Evolutionary conservation across 1,140 invertebrate species (phyloP), one percentile per base, ranked within the genome.

Genomic region (Brachionus sp.): DNA sequence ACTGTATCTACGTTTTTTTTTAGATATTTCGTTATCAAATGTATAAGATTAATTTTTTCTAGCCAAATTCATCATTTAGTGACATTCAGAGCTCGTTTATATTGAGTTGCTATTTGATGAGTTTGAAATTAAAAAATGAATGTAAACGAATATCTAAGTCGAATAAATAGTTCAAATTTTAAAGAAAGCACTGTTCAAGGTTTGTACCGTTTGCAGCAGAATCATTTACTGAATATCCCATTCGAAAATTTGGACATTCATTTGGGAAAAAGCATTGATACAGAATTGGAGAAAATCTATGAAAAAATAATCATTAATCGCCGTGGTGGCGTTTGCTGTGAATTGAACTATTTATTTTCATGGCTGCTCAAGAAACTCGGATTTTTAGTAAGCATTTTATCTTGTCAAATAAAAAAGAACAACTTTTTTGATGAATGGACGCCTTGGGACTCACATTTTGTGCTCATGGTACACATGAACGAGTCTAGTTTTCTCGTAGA

Each of bases 191-290:
- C 75, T 33, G 25, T 77, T 33, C 75, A 77, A 35, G 50, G 29
- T 77, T 16, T 77, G 3, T 77, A 13, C n/a, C 37, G 42, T 39
- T 35, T 77, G 25, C 75, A 77, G 44, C 75, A 77, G 50, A 77
- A 77, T 77, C 75, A 77, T 77, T 16, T 77, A 33, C 25, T 77
- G 42, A 77, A 77, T 25, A 77, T 77, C 16, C 75, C 75, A 35
- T 77, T 77, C 25, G 75, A 77, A 77, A 77, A 77, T 46, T 57
- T 77, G 75, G 75, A 77, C 50, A 57, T 77, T 46, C 75, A 77
- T 77, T 50, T 77, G 75, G 50, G 75, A 23, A 77, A 77, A 39
- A 13, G 16, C 12, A 33, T 57, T n/a, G 75, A 57, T 7, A 50
- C 19, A 33, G 33, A 25, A 33, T 16, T 77, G 23, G 42, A 77